phyloP scores from a whole-genome alignment of 2,888 invertebrate genomes.

The Cremastinae sp. region DNA sequence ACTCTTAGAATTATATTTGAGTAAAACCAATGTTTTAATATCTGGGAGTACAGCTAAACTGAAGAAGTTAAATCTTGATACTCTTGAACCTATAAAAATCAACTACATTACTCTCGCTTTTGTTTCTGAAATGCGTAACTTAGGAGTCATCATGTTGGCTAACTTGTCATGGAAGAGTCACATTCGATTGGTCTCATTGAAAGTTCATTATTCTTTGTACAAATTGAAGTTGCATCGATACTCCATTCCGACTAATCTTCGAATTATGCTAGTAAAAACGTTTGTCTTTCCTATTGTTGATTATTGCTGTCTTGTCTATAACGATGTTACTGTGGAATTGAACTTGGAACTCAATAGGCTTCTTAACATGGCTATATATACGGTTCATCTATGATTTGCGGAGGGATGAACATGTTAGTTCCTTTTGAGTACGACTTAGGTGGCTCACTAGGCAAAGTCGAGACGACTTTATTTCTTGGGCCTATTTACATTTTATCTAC shows the following conservation, averaged over 20 bases:
- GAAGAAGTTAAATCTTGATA: background rate
- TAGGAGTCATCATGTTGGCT: background rate
- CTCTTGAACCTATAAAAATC: background rate
- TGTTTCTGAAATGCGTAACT: background rate
- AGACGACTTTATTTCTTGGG: too few relatives aligned
- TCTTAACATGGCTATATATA: background rate
- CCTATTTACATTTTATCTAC: background rate
- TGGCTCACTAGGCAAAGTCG: too few relatives aligned
- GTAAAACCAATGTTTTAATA: slow-evolving; percentile 6
- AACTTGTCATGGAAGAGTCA: slow-evolving; percentile 29
- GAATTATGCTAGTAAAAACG: slow-evolving; percentile 8
- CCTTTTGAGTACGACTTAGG: too few relatives aligned
- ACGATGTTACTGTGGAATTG: slow-evolving; percentile 28
- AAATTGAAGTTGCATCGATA: slow-evolving; percentile 25
- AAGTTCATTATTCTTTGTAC: too few relatives aligned
- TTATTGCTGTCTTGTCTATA: slow-evolving; percentile 10
- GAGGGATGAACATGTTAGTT: too few relatives aligned
- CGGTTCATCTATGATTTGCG: too few relatives aligned
- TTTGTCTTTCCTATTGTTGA: too few relatives aligned
- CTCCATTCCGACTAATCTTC: slow-evolving; percentile 7
- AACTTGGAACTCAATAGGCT: background rate
- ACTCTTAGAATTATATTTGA: slow-evolving; percentile 1
- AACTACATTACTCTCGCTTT: background rate
- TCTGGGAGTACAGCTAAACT: slow-evolving; percentile 8
- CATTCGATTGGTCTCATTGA: slow-evolving; percentile 29